phyloP scores from a whole-genome alignment of 2,113 vertebrate species.

The Chiloscyllium plagiosum region DNA sequence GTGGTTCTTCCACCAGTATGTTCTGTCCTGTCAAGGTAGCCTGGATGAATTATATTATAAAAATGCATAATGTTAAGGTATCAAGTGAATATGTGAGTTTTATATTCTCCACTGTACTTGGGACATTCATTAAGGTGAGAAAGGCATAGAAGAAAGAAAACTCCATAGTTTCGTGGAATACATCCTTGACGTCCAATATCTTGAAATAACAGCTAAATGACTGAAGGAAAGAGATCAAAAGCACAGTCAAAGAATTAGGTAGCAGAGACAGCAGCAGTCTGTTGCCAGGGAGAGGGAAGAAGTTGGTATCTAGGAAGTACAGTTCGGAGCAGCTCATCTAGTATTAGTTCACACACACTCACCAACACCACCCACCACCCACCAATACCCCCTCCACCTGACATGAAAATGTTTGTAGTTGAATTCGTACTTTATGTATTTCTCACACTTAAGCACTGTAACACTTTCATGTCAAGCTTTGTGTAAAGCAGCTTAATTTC shows the following conservation, averaged over 20 bases:
- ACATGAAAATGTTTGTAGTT: background rate
- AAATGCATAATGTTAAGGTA: slow-evolving; percentile 69
- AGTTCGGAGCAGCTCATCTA: too few species aligned
- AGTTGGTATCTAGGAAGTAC: too few species aligned
- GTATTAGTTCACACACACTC: background rate
- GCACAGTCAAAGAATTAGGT: background rate
- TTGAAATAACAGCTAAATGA: background rate
- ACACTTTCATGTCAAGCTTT: background rate
- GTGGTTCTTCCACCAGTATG: slow-evolving; percentile 63
- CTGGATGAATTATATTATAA: slow-evolving; percentile 89
- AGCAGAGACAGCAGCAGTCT: too few species aligned
- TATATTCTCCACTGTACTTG: background rate
- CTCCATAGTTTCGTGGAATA: too few species aligned
- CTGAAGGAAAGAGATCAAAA: background rate
- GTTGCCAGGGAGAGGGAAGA: too few species aligned
- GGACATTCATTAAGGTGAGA: background rate
- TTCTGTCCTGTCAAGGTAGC: slow-evolving; percentile 81
- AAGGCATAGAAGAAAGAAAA: background rate
- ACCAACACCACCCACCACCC: background rate
- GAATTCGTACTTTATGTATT: background rate
- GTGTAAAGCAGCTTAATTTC: background rate
- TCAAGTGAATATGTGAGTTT: background rate
- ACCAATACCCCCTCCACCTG: too few species aligned
- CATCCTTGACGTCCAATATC: background rate
- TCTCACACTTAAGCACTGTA: background rate